Base-by-base conservation (phyloP, 2,888 invertebrate species). In the Psococerastis gibbosa region DNA sequence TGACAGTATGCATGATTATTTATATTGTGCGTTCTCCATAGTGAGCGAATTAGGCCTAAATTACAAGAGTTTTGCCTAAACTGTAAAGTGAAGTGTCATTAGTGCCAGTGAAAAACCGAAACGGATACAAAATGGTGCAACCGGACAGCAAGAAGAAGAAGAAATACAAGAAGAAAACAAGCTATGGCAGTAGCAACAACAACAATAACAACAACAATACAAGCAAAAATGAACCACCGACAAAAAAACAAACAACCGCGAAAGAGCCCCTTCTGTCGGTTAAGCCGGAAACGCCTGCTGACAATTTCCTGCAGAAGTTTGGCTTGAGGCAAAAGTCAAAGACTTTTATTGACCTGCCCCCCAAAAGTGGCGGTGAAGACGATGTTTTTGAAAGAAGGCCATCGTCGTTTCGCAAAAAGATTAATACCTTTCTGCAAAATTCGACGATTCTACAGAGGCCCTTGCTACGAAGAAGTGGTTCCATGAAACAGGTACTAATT, bases 401-500 rank as follows among this genome's bases (percentile, higher is more conserved):
- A 6, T 38, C 38, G 5, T 38, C 38, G 3, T 38, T 38, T 38
- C 16, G 38, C n/a, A 38, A 20, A 18, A 3, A 20, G 11, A 38
- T 38, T 22, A 38, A 38, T 18, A 18, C 20, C 20, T 38, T 38
- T 22, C 15, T 38, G 4, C 38, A 38, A 38, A 27, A 38, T 38
- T 38, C 6, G n/a, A 16, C 38, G 4, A 5, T 38, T 38, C 20
- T 38, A 5, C 17, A 38, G 22, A 38, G 22, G 20, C 3, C 38
- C 27, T 6, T 27, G 6, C 27, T 27, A 27, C 6, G 11, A 11
- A 27, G 27, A 11, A 27, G 11, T 27, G 27, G 11, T 6, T 27
- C 27, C 11, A 9, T 27, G 11, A 27, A 27, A 11, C 27, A 27
- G 27, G 27, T 11, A 27, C 27, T 6, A 9, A 27, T 11, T 27